Conservation (phyloP, 2,797 vertebrate genomes). For the Thaleichthys pacificus region DNA sequence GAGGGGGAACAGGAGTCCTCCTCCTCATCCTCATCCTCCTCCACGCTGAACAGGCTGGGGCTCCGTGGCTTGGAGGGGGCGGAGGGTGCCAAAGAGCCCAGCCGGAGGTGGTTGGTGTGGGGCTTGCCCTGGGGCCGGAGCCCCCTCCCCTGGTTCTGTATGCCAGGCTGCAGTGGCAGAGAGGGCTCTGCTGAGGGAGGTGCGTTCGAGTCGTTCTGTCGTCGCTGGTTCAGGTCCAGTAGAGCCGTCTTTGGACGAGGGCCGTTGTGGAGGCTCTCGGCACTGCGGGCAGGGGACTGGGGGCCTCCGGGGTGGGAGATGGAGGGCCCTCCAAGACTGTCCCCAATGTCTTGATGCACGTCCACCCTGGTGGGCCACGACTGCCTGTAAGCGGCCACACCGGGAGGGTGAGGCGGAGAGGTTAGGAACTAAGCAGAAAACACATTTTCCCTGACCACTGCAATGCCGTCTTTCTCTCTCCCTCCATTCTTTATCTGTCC, state of each 20-base stretch:
- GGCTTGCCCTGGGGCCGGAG: conserved; percentile 59
- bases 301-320: conserved; percentile 88
- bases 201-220: conserved; percentile 46
- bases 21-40: conserved; percentile 95
- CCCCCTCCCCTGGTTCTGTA: conserved; percentile 59
- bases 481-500: background rate
- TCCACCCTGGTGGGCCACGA: conserved; percentile 97
- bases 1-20: conserved; percentile 65
- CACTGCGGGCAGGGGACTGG: conserved; percentile 88
- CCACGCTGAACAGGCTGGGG: conserved; percentile 78
- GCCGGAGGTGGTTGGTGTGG: conserved; percentile 62
- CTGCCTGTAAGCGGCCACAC: conserved; percentile 75
- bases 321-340: conserved; percentile 88
- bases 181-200: background rate
- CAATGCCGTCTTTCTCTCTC: background rate
- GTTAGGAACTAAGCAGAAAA: background rate
- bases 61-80: conserved; percentile 65
- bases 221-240: conserved; percentile 82
- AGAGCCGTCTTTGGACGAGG: conserved; percentile 87
- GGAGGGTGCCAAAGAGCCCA: conserved; percentile 52
- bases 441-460: too few species aligned
- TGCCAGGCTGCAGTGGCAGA: conserved; percentile 27
- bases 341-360: conserved; percentile 93
- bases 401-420: background rate
- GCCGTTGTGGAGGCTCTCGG: conserved; percentile 89